Evolutionary conservation across 2,113 vertebrate species (phyloP), one percentile per base, ranked within the genome.

Genomic region (Orcinus orca): DNA sequence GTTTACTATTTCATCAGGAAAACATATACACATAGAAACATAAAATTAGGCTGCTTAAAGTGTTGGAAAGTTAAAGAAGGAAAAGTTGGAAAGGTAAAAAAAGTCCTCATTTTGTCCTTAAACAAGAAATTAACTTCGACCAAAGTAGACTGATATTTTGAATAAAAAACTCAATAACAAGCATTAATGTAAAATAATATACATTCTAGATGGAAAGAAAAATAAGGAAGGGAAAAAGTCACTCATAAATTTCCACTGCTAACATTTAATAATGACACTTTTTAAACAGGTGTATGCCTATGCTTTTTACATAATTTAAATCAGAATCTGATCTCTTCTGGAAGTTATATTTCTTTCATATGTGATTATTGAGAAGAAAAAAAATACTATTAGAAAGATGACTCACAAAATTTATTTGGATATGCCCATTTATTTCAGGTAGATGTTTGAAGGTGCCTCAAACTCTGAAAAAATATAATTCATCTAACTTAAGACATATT

Each of bases 281-380:
- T 90, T 93, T 93, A 88, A 68, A 88, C 1, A 85, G 29, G 82
- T 29, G 85, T 33, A 81, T 90, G 20, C 29, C 6, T 92, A 68
- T 68, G 44, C 5, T 90, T 95, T 86, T 74, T 53, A 91, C 1
- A 76, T 74, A 87, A 96, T 92, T 94, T 94, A 92, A 97, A 90
- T 94, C 38, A 92, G 80, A 95, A 86, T 73, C 21, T 21, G 21
- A 85, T 81, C 33, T 47, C 81, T 77, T 97, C 88, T 96, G 41
- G 38, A 84, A 95, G 92, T 65, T 84, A 92, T 70, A 82, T 38
- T 87, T 84, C 68, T 88, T 95, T 96, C 55, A 71, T 68, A 94
- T 73, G 21, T 90, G 60, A 91, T 70, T 83, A 67, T 9, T 70
- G 47, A 88, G 47, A 93, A 92, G 53, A 97, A 94, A 91, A 84